Evolutionary conservation across 2,888 invertebrate genomes (phyloP).

Genomic region (Tinea trinotella): DNA sequence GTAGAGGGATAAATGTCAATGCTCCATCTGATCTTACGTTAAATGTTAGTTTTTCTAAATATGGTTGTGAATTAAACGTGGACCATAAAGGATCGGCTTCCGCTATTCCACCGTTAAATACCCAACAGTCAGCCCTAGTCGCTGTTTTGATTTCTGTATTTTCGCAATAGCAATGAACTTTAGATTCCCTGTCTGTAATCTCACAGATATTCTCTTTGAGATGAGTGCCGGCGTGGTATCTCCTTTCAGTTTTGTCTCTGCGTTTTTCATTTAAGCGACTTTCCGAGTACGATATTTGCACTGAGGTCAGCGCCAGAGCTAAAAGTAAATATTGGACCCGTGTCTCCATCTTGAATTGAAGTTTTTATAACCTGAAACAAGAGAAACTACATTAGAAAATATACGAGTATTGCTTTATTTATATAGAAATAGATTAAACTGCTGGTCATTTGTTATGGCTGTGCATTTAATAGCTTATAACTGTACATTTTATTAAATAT

Average conservation of each 20-base stretch:
- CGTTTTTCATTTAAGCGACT: conserved; percentile 69
- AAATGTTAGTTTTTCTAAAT: conserved; percentile 78
- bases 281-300: conserved; percentile 68
- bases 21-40: conserved; percentile 79
- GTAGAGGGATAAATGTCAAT: conserved; percentile 79
- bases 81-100: conserved; percentile 82
- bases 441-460: background rate
- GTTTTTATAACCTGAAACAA: conserved; percentile 48
- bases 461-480: too few relatives aligned
- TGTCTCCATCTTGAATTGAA: conserved; percentile 46
- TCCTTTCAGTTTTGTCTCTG: conserved; percentile 62
- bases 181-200: conserved; percentile 65
- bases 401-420: conserved; percentile 7
- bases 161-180: conserved; percentile 79
- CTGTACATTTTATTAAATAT: too few relatives aligned
- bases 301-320: conserved; percentile 63
- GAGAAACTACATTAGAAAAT: conserved; percentile 27
- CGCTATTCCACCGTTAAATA: conserved; percentile 78
- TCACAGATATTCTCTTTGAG: conserved; percentile 72
- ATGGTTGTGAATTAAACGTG: conserved; percentile 79
- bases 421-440: background rate
- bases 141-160: conserved; percentile 69
- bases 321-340: conserved; percentile 65
- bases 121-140: conserved; percentile 82
- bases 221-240: conserved; percentile 45